Evolutionary conservation across 2,113 vertebrate species (phyloP), one percentile per base, ranked within the genome.

Genomic region (Uropsilus gracilis): DNA sequence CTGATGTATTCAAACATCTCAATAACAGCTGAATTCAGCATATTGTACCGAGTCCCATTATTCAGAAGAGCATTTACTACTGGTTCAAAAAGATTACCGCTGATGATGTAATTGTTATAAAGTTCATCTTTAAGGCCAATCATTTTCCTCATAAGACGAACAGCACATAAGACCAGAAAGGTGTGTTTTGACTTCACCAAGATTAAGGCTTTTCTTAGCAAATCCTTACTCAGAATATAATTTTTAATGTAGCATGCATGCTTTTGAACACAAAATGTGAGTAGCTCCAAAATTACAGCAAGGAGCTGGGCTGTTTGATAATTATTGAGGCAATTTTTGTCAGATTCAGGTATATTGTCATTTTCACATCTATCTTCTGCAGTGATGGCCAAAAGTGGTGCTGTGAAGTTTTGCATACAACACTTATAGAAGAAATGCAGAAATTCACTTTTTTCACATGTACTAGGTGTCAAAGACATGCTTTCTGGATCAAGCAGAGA

Each of bases 151-250:
- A 99, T 99, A 95, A 99, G 99, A 89, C 99, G 99, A 96, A 99
- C 96, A 57, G 99, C 99, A 98, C 99, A 99, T 93, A 99, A 98
- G n/a, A 98, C 98, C 64, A 99, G 98, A 97, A 99, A 99, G 0
- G 99, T 99, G 98, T 99, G 99, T 96, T 99, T 99, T 17, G 99
- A 99, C 96, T 99, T 99, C 99, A 99, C 99, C 94, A 99, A 98
- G 75, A 99, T 98, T 96, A 99, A 97, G 0, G 99, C 99, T 98
- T 98, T 98, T 95, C 99, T 98, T 90, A 99, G 98, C 97, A 99
- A 98, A 94, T 99, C 99, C 97, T 99, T 99, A 94, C 98, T 99
- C 98, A 99, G 99, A 94, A 99, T 99, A 98, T 99, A 99, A 82
- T 98, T 99, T 98, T 99, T 99, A 95, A 99, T 99, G 98, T 99